phyloP scores from a whole-genome alignment of 2,113 vertebrate genomes.

The Sporophila hypoxantha region DNA sequence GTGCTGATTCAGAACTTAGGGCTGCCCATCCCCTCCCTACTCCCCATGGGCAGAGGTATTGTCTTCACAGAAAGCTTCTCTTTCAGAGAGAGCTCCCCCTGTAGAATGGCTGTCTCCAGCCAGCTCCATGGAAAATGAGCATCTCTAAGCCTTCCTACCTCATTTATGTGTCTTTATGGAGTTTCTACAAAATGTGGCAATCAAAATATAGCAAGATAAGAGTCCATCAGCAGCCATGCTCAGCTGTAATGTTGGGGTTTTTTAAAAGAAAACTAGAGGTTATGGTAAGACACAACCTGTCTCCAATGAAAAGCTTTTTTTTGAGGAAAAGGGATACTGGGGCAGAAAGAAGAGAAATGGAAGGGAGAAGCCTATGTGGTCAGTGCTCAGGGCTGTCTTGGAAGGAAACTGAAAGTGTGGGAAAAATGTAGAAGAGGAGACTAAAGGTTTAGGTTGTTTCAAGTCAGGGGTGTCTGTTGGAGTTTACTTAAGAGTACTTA shows the following conservation, averaged over 20 bases:
- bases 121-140: neutral
- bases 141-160: neutral
- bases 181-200: neutral
- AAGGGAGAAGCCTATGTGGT: neutral
- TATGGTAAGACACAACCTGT: neutral
- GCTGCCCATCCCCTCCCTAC: neutral
- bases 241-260: neutral
- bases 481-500: neutral
- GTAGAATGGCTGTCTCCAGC: neutral
- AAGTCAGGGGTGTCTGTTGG: neutral
- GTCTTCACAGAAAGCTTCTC: no score
- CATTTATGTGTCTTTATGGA: neutral
- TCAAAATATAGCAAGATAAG: neutral
- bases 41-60: rapidly evolving
- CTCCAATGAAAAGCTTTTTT: neutral
- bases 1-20: neutral
- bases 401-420: rapidly evolving
- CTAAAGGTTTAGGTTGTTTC: neutral
- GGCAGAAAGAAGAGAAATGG: neutral
- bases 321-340: neutral
- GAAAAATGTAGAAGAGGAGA: neutral
- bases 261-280: neutral
- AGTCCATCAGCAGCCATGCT: neutral
- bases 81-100: neutral
- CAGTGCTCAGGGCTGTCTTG: neutral